phyloP scores from a whole-genome alignment of 2,113 vertebrate species.

The Eonycteris spelaea region DNA sequence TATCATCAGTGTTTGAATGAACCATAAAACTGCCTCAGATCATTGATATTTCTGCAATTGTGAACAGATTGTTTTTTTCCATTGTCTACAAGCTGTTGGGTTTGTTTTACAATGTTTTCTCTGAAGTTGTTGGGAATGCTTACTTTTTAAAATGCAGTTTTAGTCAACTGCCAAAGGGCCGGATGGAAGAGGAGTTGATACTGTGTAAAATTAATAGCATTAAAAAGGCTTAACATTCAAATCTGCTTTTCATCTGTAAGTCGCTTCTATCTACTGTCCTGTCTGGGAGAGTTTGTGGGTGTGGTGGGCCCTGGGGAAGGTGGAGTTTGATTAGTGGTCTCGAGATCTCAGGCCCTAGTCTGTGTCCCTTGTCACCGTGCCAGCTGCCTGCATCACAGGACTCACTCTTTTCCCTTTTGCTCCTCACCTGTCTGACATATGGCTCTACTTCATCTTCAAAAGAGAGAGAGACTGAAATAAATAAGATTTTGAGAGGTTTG shows the following conservation, averaged over 20 bases:
- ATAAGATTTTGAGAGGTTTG: neutral
- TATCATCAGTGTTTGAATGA: slow-evolving; percentile 85
- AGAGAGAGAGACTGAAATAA: neutral
- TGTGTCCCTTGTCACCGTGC: neutral
- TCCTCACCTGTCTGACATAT: neutral
- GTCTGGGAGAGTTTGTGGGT: neutral
- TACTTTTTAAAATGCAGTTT: slow-evolving; percentile 19
- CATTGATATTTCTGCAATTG: slow-evolving; percentile 87
- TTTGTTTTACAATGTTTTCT: slow-evolving; percentile 67
- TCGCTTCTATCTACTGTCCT: neutral
- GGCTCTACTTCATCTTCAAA: neutral
- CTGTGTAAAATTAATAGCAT: neutral
- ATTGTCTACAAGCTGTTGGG: slow-evolving; percentile 75
- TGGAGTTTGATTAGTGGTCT: neutral
- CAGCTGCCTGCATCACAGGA: neutral
- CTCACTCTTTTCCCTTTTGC: neutral
- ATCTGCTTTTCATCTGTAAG: neutral
- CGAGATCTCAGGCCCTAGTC: neutral
- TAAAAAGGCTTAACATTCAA: neutral
- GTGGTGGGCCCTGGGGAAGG: neutral
- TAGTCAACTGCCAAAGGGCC: neutral
- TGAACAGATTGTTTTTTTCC: slow-evolving; percentile 78
- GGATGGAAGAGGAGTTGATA: neutral
- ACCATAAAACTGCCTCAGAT: slow-evolving; percentile 86
- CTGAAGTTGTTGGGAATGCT: neutral